Evolutionary conservation across 1,140 invertebrate species (phyloP), one percentile per base, ranked within the genome.

Genomic region (Rhopalosiphum maidis): DNA sequence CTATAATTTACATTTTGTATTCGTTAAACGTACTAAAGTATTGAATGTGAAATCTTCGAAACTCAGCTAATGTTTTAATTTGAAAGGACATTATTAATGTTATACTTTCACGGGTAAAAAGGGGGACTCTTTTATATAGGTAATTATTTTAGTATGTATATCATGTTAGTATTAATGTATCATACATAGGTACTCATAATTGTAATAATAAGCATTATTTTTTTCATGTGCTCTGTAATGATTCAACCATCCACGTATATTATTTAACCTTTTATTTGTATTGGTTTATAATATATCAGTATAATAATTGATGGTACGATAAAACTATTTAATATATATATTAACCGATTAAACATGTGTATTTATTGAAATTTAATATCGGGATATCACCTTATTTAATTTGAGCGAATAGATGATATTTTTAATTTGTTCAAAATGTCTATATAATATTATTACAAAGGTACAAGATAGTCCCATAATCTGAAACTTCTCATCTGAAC

Each of bases 71-170:
- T 60, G 89, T 90, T 68, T 90, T 68, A 35, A 68, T 51, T 90
- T 90, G 43, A 48, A 90, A 68, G 9, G 5, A 90, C 43, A 90
- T 90, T 37, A 68, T 41, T 41, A 41, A 46, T 68, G 15, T 90
- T 68, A n/a, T 43, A 90, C 54, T 90, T 68, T 90, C 54, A 60
- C 54, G 22, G 25, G 25, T 68, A 48, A 30, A 77, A n/a, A 77
- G 15, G 5, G n/a, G n/a, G 60, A 87, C 46, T 48, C 30, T 21
- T 41, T 85, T 41, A 89, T 23, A 25, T 6, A 11, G 22, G 37
- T 37, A 90, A 90, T 43, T 90, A 60, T 60, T 41, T 90, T 41
- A 90, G 60, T 60, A 90, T 90, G 88, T 60, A 60, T 90, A 60
- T 23, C 35, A 18, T n/a, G 54, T 60, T 35, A n/a, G 7, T 51